Evolutionary conservation across 2,888 invertebrate species (phyloP).

Genomic region (Pterostichus madidus): DNA sequence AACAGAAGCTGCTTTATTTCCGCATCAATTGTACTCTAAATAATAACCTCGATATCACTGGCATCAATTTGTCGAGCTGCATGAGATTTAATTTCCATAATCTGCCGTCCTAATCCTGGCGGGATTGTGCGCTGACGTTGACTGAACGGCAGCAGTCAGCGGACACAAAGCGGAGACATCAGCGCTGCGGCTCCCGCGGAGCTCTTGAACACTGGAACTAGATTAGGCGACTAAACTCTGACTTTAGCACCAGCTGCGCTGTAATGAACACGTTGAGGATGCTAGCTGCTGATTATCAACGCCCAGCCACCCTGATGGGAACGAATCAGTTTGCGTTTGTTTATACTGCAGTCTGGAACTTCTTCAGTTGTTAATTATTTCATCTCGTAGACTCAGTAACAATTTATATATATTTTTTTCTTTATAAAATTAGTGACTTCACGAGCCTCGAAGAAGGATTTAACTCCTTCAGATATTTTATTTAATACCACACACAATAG

Average conservation of each 20-base stretch:
- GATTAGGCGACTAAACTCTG: slow-evolving; percentile 42
- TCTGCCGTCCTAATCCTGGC: slow-evolving; percentile 15
- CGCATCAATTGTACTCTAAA: neutral
- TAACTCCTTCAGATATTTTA: too few relatives aligned
- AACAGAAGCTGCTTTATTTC: neutral
- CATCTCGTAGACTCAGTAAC: too few relatives aligned
- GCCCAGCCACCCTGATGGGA: neutral
- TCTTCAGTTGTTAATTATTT: too few relatives aligned
- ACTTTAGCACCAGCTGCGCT: slow-evolving; percentile 34
- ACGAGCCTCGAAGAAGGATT: too few relatives aligned
- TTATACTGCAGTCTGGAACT: too few relatives aligned
- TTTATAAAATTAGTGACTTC: too few relatives aligned
- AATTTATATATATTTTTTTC: too few relatives aligned
- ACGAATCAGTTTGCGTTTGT: too few relatives aligned
- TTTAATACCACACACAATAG: too few relatives aligned
- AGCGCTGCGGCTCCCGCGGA: slow-evolving; percentile 19
- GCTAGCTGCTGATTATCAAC: slow-evolving; percentile 9
- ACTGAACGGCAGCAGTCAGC: slow-evolving; percentile 21
- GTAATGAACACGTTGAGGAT: slow-evolving; percentile 26
- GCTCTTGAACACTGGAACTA: slow-evolving; percentile 29
- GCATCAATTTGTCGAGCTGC: slow-evolving; percentile 23
- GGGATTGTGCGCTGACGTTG: slow-evolving; percentile 16
- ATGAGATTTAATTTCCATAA: slow-evolving; percentile 48
- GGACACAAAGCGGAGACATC: slow-evolving; percentile 43
- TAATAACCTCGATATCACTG: too few relatives aligned